Percentiles rank a stretch among this genome's conserved stretches.
Conservation (phyloP, 1,140 invertebrate genomes). For the Physella acuta region DNA sequence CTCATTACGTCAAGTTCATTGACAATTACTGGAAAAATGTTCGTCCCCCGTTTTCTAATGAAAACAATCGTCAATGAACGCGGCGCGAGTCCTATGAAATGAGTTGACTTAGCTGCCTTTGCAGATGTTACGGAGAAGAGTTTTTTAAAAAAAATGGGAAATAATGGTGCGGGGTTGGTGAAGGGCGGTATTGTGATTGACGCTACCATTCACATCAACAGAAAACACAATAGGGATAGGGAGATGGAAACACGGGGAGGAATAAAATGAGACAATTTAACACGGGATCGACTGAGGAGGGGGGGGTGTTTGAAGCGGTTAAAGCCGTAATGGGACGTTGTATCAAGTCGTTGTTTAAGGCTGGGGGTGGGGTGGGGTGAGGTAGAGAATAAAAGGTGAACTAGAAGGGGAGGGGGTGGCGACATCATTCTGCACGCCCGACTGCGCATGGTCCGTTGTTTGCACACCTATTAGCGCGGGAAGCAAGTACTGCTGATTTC, state of each 20-base stretch:
- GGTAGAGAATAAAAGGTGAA: no score
- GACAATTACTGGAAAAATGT: slow-evolving; percentile 23
- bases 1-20: slow-evolving; percentile 23
- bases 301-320: no score
- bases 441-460: slow-evolving; percentile 13
- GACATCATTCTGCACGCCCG: slow-evolving; percentile 2
- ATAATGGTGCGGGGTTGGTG: background rate
- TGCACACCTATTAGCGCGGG: slow-evolving; percentile 3
- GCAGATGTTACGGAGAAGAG: slow-evolving; percentile 21
- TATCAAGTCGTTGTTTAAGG: no score
- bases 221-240: background rate
- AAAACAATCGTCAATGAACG: slow-evolving; percentile 16
- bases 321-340: no score
- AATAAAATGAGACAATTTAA: background rate
- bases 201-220: background rate
- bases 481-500: background rate
- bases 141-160: background rate
- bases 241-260: background rate
- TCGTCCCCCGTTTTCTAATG: slow-evolving; percentile 4
- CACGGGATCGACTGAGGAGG: background rate
- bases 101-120: slow-evolving; percentile 18
- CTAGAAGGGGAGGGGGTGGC: background rate
- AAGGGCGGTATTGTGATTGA: background rate
- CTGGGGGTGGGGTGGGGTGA: no score
- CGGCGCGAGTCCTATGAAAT: background rate